These are phyloP conservation scores for Scrobipalpa costella DNA, from an alignment of 2,888 invertebrate species.

Conservation along the genomic window DNA sequence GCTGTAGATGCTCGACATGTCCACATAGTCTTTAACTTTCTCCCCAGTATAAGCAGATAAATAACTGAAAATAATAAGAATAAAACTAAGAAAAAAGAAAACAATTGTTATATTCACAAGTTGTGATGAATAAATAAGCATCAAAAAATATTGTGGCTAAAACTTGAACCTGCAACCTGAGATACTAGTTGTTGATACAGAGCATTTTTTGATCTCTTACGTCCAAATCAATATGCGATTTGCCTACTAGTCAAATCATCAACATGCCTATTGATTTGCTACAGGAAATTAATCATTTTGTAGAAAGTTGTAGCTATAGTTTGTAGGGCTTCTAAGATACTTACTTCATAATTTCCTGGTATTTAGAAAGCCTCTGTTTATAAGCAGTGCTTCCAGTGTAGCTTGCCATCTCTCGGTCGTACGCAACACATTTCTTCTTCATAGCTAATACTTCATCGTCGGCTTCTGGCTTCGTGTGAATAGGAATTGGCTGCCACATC, in stretches of 20 bases:
- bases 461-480: slow-evolving; percentile 84
- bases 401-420: slow-evolving; percentile 77
- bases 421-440: slow-evolving; percentile 85
- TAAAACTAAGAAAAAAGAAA: background rate
- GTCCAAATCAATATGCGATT: too few relatives aligned
- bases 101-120: too few relatives aligned
- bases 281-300: slow-evolving; percentile 40
- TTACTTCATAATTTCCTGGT: slow-evolving; percentile 82
- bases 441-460: slow-evolving; percentile 82
- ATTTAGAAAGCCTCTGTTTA: slow-evolving; percentile 78
- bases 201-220: too few relatives aligned
- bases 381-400: slow-evolving; percentile 77
- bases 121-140: too few relatives aligned
- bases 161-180: too few relatives aligned
- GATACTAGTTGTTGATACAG: too few relatives aligned
- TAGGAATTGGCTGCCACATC: slow-evolving; percentile 89
- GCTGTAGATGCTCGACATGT: slow-evolving; percentile 83
- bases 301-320: too few relatives aligned
- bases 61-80: slow-evolving; percentile 66
- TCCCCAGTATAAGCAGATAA: slow-evolving; percentile 83
- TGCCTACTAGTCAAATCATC: too few relatives aligned
- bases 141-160: too few relatives aligned
- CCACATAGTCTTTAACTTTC: slow-evolving; percentile 76
- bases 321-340: slow-evolving; percentile 43
- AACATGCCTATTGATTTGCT: too few relatives aligned